phyloP scores from a whole-genome alignment of 1,140 invertebrate genomes.

The Drosophila biarmipes region DNA sequence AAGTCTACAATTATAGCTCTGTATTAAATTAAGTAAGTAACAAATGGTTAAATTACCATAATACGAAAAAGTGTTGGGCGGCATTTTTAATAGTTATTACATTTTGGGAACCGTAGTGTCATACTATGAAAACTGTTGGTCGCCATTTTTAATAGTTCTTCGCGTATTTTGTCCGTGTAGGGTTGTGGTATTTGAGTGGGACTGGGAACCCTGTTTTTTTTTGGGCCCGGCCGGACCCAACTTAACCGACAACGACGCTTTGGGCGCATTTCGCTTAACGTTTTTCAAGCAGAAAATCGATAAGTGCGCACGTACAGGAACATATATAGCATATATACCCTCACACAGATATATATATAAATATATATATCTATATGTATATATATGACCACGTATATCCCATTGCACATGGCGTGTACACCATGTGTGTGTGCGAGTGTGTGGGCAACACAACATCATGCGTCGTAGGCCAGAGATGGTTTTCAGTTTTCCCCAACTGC shows the following conservation, averaged over 20 bases:
- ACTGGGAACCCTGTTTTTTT: conserved; percentile 35
- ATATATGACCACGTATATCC: conserved; percentile 28
- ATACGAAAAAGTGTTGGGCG: neutral
- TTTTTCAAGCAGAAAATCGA: conserved; percentile 61
- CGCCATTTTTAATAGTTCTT: neutral
- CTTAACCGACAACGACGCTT: conserved; percentile 42
- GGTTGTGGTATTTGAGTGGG: conserved; percentile 8
- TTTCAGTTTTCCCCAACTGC: conserved; percentile 39
- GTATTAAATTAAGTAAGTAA: no score
- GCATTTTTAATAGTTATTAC: neutral
- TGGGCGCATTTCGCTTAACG: conserved; percentile 58
- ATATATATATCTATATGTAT: conserved; percentile 2
- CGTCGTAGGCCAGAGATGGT: conserved; percentile 51
- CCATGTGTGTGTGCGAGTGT: conserved; percentile 11
- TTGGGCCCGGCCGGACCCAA: conserved; percentile 33
- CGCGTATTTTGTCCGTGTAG: conserved; percentile 1
- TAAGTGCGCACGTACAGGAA: conserved; percentile 59
- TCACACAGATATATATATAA: conserved; percentile 14
- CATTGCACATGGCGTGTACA: conserved; percentile 23
- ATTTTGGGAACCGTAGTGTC: neutral
- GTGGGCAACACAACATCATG: conserved; percentile 52
- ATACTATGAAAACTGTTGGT: neutral
- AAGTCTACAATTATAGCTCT: no score
- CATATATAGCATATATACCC: conserved; percentile 40
- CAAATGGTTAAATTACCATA: no score